Conservation (phyloP, 2,888 invertebrate genomes). For the Nephrotoma guestfalica region DNA sequence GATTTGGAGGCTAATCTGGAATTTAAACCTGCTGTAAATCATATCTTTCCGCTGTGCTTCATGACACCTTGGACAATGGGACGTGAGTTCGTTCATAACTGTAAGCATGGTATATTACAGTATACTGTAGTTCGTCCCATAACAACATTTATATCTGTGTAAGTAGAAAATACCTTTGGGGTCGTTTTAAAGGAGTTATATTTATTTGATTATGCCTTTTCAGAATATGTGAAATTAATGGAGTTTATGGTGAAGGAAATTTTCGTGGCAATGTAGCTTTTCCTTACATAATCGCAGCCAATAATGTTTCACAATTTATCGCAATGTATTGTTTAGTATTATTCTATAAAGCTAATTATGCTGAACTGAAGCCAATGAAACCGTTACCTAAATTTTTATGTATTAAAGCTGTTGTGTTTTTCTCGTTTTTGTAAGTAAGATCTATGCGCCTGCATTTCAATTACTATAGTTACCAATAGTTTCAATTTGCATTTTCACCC, state of each 20-base stretch:
- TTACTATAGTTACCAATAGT: not conserved
- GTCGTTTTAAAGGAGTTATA: not conserved
- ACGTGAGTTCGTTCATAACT: conserved; percentile 80
- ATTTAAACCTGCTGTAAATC: conserved; percentile 66
- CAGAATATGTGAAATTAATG: conserved; percentile 70
- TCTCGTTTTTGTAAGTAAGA: conserved; percentile 87
- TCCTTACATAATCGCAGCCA: conserved; percentile 74
- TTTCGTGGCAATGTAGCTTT: conserved; percentile 75
- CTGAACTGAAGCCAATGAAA: conserved; percentile 77
- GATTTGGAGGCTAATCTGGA: conserved; percentile 71
- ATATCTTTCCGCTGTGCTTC: conserved; percentile 85
- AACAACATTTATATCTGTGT: conserved; percentile 82
- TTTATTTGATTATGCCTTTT: conserved; percentile 18
- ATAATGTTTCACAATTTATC: conserved; percentile 87
- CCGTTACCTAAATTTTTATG: conserved; percentile 92
- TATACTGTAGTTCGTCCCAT: conserved; percentile 85
- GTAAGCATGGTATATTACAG: conserved; percentile 92
- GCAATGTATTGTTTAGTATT: conserved; percentile 94
- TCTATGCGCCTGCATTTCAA: not conserved
- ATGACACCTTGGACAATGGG: conserved; percentile 91
- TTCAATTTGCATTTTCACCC: not conserved
- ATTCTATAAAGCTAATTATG: conserved; percentile 78
- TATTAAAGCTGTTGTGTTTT: conserved; percentile 94
- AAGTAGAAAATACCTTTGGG: conserved; percentile 28
- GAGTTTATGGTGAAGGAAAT: conserved; percentile 83